Conservation (phyloP, 2,113 vertebrate genomes). For the Zosterops pallidus region DNA sequence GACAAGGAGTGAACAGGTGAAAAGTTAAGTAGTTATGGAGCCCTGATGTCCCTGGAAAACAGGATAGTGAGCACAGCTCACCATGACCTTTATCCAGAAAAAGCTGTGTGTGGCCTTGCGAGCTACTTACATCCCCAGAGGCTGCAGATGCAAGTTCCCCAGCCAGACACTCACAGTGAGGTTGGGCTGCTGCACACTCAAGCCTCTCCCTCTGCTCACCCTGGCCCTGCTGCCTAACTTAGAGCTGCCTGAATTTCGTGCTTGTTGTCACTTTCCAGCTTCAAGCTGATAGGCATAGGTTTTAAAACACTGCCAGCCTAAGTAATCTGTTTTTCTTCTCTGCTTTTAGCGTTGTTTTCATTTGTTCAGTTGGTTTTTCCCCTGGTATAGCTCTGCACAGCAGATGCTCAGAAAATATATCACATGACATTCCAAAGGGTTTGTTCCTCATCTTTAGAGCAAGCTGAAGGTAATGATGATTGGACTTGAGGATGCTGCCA, state of each 20-base stretch:
- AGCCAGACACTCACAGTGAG: neutral
- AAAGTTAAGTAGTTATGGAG: neutral
- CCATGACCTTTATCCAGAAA: neutral
- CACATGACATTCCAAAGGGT: neutral
- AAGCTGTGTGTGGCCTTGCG: neutral
- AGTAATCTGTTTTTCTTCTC: neutral
- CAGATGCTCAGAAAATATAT: neutral
- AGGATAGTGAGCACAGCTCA: neutral
- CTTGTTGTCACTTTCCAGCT: neutral
- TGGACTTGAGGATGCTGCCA: neutral
- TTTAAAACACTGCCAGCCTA: neutral
- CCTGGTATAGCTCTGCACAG: neutral
- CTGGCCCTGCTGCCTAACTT: neutral
- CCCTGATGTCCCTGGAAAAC: neutral
- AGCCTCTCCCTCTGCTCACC: neutral
- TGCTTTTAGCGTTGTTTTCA: neutral
- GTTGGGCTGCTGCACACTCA: neutral
- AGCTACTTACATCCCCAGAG: neutral
- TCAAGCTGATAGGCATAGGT: neutral
- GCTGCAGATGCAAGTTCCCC: neutral
- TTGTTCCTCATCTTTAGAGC: neutral
- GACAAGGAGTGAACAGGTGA: neutral
- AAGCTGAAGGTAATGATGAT: neutral
- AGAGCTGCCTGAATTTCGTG: neutral
- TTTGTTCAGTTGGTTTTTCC: neutral